phyloP scores from a whole-genome alignment of 1,140 invertebrate species.

The Drosophila baimaii region DNA sequence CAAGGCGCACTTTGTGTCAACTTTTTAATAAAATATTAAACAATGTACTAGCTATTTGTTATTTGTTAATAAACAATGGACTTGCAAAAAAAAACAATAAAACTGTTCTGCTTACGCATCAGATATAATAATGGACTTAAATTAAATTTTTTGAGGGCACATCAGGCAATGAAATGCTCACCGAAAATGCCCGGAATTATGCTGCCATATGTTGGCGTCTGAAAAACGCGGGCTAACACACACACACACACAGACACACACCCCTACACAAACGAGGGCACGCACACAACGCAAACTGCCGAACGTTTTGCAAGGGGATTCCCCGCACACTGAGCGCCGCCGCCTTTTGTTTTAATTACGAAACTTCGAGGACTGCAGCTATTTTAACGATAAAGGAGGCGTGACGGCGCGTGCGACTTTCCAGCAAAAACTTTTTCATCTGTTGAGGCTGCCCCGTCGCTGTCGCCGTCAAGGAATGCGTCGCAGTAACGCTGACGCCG shows the following conservation, averaged over 20 bases:
- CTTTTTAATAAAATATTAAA: neutral
- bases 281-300: slow-evolving; percentile 4
- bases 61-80: too few species aligned
- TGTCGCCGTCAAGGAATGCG: slow-evolving; percentile 44
- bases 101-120: neutral
- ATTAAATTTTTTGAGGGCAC: slow-evolving; percentile 4
- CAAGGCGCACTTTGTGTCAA: too few species aligned
- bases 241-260: slow-evolving; percentile 30
- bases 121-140: neutral
- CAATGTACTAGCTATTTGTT: neutral
- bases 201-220: slow-evolving; percentile 69
- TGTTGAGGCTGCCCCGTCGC: slow-evolving; percentile 64
- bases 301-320: slow-evolving; percentile 31
- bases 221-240: slow-evolving; percentile 69
- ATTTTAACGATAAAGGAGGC: slow-evolving; percentile 47
- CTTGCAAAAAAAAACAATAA: neutral
- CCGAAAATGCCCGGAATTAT: slow-evolving; percentile 58
- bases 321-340: slow-evolving; percentile 6
- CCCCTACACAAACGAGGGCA: neutral
- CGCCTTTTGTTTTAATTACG: slow-evolving; percentile 49
- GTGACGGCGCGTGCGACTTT: slow-evolving; percentile 62
- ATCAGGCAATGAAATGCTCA: slow-evolving; percentile 41
- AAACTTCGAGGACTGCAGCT: slow-evolving; percentile 47
- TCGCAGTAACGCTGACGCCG: slow-evolving; percentile 30
- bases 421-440: slow-evolving; percentile 74